Percentiles rank a stretch among this genome's conserved stretches.
These are phyloP conservation scores for Prietella phreatophila DNA, from an alignment of 2,113 vertebrate genomes.

Conservation along the genomic window DNA sequence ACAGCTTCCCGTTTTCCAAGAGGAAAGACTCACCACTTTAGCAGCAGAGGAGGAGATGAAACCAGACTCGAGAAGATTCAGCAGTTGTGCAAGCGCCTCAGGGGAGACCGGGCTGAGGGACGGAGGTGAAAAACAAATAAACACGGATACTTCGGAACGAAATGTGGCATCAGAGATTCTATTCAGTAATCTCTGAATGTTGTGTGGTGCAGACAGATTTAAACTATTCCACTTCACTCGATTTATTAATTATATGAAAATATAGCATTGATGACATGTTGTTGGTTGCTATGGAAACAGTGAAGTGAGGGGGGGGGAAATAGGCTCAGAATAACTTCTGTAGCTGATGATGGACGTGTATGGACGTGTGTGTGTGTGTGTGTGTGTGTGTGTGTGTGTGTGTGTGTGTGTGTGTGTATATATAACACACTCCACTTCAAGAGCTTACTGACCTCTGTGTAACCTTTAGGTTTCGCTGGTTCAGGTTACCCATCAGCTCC, in stretches of 20 bases:
- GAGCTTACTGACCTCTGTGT: constrained; percentile 83
- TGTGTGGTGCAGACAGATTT: background rate
- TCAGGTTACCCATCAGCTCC: constrained; percentile 81
- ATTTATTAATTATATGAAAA: background rate
- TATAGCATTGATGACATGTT: too few relatives aligned
- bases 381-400: too few relatives aligned
- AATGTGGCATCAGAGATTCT: background rate
- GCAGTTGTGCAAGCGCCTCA: constrained; percentile 79
- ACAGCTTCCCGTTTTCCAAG: background rate
- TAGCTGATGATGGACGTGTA: background rate
- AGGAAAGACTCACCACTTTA: constrained; percentile 77
- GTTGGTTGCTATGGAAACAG: background rate
- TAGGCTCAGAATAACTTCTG: background rate
- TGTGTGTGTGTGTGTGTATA: too few relatives aligned
- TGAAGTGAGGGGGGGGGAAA: background rate
- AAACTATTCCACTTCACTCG: background rate
- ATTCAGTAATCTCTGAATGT: background rate
- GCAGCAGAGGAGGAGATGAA: constrained; percentile 83
- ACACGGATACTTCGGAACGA: background rate
- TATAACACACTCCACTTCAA: background rate
- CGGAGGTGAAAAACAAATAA: constrained; percentile 10
- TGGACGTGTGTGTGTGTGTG: too few relatives aligned
- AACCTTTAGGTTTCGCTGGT: constrained; percentile 76
- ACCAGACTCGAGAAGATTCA: constrained; percentile 81
- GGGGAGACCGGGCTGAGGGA: constrained; percentile 78